Evolutionary conservation across 2,113 vertebrate genomes (phyloP).

Genomic region (Perca flavescens): DNA sequence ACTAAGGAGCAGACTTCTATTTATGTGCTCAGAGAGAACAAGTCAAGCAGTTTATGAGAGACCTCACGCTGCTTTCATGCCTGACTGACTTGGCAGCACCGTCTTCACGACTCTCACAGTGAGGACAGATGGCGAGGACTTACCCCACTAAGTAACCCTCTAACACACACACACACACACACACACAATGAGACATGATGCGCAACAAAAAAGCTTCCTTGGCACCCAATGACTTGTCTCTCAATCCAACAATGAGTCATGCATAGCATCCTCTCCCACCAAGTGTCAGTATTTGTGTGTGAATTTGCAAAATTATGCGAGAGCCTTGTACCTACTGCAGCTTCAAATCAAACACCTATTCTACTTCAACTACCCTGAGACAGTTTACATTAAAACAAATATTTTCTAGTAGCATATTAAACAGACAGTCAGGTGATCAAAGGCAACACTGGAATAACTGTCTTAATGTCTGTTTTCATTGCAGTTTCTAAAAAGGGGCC

Average conservation of each 20-base stretch:
- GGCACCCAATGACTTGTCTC: constrained; percentile 51
- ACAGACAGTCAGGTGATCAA: constrained; percentile 13
- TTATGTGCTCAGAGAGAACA: constrained; percentile 31
- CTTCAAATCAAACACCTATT: constrained; percentile 3
- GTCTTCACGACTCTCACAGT: constrained; percentile 61
- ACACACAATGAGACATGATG: constrained; percentile 30
- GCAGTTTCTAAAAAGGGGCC: background rate
- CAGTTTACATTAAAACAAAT: background rate
- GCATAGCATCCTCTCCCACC: constrained; percentile 29
- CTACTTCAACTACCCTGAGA: background rate
- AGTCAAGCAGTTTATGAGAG: constrained; percentile 27
- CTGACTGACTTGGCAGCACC: constrained; percentile 77
- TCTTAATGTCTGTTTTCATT: background rate
- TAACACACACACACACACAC: constrained; percentile 39
- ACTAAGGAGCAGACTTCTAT: constrained; percentile 13
- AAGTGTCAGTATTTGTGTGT: constrained; percentile 11
- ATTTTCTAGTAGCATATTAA: background rate
- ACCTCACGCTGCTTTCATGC: constrained; percentile 47
- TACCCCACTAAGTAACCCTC: constrained; percentile 69
- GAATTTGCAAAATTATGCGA: background rate
- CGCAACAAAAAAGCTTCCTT: constrained; percentile 50
- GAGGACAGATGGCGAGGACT: constrained; percentile 82
- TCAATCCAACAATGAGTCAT: constrained; percentile 68
- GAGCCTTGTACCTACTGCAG: background rate
- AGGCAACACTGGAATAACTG: background rate